A percentile compares a stretch with the other conserved stretches of the same genome.
Conservation (phyloP, 1,140 invertebrate species). For the Drosophila grimshawi region DNA sequence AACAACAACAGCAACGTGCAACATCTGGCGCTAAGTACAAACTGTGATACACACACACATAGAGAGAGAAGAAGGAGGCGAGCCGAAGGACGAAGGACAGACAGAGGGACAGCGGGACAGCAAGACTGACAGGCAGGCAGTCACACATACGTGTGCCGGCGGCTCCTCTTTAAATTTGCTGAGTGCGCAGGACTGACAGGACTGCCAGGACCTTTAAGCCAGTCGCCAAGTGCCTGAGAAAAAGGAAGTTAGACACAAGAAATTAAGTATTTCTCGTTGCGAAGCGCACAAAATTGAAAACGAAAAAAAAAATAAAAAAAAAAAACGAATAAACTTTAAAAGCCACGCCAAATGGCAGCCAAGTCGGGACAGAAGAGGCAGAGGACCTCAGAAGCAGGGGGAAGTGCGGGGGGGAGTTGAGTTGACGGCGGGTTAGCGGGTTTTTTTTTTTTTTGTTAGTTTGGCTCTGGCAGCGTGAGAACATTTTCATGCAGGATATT, state of each 20-base stretch:
- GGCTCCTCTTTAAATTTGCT: constrained; percentile 66
- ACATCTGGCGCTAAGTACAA: constrained; percentile 82
- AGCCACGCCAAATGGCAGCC: constrained; percentile 43
- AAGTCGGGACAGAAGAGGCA: constrained; percentile 3
- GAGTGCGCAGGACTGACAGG: constrained; percentile 68
- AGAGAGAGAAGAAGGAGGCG: constrained; percentile 29
- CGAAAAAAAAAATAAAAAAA: constrained; percentile 12
- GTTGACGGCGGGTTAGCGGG: not conserved
- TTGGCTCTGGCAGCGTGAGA: constrained; percentile 71
- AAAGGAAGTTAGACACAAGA: constrained; percentile 70
- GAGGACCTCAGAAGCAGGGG: constrained; percentile 4
- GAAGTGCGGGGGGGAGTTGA: not conserved
- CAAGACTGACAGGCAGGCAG: constrained; percentile 17
- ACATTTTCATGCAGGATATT: constrained; percentile 82
- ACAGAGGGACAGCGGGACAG: constrained; percentile 15
- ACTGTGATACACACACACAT: constrained; percentile 76
- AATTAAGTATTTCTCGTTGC: constrained; percentile 51
- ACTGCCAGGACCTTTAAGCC: constrained; percentile 42
- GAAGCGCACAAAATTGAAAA: constrained; percentile 43
- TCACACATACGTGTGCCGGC: constrained; percentile 16
- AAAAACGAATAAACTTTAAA: constrained; percentile 56
- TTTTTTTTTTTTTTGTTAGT: not conserved
- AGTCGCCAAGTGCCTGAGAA: constrained; percentile 47
- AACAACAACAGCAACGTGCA: constrained; percentile 59
- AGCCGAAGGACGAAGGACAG: constrained; percentile 13